Evolutionary conservation across 2,113 vertebrate genomes (phyloP), one percentile per base, ranked within the genome.

Genomic region (Pseudorhombus dupliciocellatus): DNA sequence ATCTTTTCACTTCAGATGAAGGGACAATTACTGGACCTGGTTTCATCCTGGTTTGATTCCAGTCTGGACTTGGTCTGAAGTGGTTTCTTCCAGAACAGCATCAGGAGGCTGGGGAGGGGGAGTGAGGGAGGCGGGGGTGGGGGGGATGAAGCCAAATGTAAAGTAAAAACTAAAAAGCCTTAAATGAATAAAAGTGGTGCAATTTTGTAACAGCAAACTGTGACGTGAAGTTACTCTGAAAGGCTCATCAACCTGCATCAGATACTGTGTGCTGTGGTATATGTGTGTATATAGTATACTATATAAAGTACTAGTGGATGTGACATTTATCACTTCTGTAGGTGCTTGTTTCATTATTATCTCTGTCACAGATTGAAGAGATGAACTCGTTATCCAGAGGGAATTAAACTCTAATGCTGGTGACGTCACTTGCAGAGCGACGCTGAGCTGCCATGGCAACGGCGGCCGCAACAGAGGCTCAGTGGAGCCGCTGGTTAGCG

Each of bases 171-270:
- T 90, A 85, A 89, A 88, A 90, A 84, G 90, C 90, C 90, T 91
- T 91, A 91, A 91, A 91, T 90, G 69, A 91, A 91, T 91, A 89
- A 91, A 91, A 90, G 87, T 90, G 88, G 88, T 90, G 87, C 88
- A 84, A 88, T 90, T 91, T 91, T 91, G 79, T 90, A 91, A 89
- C 80, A 87, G 80, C 78, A 84, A 83, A 60, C 58, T 64, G 76
- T 10, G 34, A 55, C 11, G 51, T 56, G 26, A 14, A 28, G 30
- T 89, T 28, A 65, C 73, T 87, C 4, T n/a, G n/a, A n/a, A n/a
- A n/a, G n/a, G n/a, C n/a, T n/a, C n/a, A n/a, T n/a, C n/a, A n/a
- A n/a, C n/a, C n/a, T n/a, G n/a, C n/a, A n/a, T n/a, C n/a, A n/a
- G n/a, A n/a, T n/a, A n/a, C n/a, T n/a, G n/a, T n/a, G n/a, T n/a